Evolutionary conservation across 2,797 vertebrate species (phyloP), one percentile per base, ranked within the genome.

Genomic region (Anableps anableps): DNA sequence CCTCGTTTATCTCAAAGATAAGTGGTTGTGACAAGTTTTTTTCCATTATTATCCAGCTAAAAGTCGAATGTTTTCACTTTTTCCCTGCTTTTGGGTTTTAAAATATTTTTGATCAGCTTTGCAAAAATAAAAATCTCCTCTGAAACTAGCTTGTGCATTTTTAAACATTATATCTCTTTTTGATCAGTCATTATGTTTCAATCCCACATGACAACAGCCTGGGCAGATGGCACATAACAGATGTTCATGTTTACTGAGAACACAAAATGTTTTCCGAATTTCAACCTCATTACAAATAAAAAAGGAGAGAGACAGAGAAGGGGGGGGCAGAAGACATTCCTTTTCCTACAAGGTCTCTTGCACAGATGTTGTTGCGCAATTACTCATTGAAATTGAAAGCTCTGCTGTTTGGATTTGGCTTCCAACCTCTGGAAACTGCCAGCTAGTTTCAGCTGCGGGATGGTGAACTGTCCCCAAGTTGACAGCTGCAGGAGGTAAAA

Each of bases 241-340:
- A 95, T 96, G 95, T 95, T 94, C 58, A 48, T 93, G 91, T 95
- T 95, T 93, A 93, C 91, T 72, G 89, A 91, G 93, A 95, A 95
- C 89, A 85, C 84, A 89, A 95, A 95, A 94, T 92, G 84, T 91
- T 93, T 94, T 88, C 73, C 50, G 4, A 80, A 93, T 95, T 94
- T 92, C 86, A 92, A 79, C 89, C 87, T 94, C 94, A 95, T 95
- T 95, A 94, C 85, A 89, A 93, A 94, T 93, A 91, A 90, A 91
- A 84, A 82, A 83, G 58, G 55, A 11, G 48, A 34, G 55, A 38
- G 21, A 60, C 1, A 45, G 26, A 31, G 21, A 58, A 58, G 51
- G 51, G 17, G 53, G 34, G 55, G 50, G 45, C 23, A 83, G 74
- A 74, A 85, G 87, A 87, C 84, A 92, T 86, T 90, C 80, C 78